phyloP scores from a whole-genome alignment of 2,888 invertebrate species.

The Dorcus hopei region DNA sequence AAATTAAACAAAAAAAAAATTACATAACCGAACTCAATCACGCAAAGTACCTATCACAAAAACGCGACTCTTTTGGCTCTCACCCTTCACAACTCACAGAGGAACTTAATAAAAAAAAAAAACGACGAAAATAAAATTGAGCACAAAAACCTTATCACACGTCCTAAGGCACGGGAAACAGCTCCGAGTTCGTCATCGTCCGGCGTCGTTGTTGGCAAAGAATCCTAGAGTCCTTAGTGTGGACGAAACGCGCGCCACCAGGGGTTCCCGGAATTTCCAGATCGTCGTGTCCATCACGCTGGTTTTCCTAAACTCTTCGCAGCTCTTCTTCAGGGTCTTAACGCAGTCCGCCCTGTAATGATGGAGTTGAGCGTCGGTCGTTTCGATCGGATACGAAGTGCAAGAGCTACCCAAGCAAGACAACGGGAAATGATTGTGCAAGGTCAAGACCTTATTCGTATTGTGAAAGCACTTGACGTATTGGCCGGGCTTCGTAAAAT shows the following conservation, averaged over 20 bases:
- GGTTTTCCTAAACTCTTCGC: constrained; percentile 77
- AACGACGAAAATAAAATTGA: too few species aligned
- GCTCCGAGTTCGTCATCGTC: too few species aligned
- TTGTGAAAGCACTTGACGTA: constrained; percentile 94
- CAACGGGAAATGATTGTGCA: constrained; percentile 91
- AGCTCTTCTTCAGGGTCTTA: constrained; percentile 77
- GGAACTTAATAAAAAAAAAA: too few species aligned
- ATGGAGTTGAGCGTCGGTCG: constrained; percentile 81
- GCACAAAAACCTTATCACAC: too few species aligned
- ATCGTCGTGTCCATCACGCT: constrained; percentile 81
- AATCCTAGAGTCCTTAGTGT: constrained; percentile 73
- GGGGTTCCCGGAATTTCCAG: constrained; percentile 80
- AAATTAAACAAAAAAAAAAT: too few species aligned
- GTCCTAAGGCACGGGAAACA: too few species aligned
- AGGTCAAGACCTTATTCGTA: constrained; percentile 80
- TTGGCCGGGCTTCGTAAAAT: constrained; percentile 89
- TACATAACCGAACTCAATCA: too few species aligned
- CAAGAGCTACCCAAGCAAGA: constrained; percentile 81
- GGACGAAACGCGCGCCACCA: constrained; percentile 66
- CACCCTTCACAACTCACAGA: too few species aligned
- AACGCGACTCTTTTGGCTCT: too few species aligned
- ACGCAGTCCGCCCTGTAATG: constrained; percentile 94
- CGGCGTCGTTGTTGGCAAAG: constrained; percentile 42
- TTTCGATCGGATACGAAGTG: constrained; percentile 80
- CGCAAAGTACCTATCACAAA: too few species aligned